Conservation (phyloP, 35 echinoderm and acorn worm genomes). For the Apostichopus californicus region DNA sequence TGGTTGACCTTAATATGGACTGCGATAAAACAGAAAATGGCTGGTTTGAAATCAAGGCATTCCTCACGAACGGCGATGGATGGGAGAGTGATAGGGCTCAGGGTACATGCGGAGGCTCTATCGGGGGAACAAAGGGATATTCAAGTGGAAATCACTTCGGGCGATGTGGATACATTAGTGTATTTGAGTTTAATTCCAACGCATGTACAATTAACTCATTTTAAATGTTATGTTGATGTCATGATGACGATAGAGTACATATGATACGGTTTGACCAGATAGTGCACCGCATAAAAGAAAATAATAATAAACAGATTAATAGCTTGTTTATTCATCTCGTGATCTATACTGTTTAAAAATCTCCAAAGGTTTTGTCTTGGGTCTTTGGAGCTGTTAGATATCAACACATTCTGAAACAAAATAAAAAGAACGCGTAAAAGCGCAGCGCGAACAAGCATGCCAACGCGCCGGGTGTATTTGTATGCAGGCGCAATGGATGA, state of each 20-base stretch:
- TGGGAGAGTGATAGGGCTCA: constrained; percentile 77
- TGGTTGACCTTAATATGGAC: constrained; percentile 81
- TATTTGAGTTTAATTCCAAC: constrained; percentile 70
- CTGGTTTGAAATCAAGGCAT: constrained; percentile 88
- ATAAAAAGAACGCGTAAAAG: too few relatives aligned
- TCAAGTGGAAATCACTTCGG: constrained; percentile 78
- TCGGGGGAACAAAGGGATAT: constrained; percentile 75
- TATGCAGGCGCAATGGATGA: too few relatives aligned
- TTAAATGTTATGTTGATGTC: background rate
- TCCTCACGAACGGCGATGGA: constrained; percentile 75
- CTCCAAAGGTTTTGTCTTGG: too few relatives aligned
- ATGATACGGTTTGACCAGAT: too few relatives aligned
- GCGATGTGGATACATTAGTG: constrained; percentile 77
- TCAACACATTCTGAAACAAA: too few relatives aligned
- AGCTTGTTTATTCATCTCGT: too few relatives aligned
- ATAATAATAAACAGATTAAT: too few relatives aligned
- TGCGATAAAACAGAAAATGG: constrained; percentile 76
- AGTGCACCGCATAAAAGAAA: too few relatives aligned
- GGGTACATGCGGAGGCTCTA: constrained; percentile 53
- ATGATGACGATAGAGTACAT: background rate
- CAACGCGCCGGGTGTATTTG: too few relatives aligned
- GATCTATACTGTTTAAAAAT: too few relatives aligned
- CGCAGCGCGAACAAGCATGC: too few relatives aligned
- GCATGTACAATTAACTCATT: constrained; percentile 56
- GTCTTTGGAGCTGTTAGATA: too few relatives aligned